These are phyloP conservation scores for Agrypnia vestita DNA, from an alignment of 1,140 invertebrate species.

Conservation along the genomic window DNA sequence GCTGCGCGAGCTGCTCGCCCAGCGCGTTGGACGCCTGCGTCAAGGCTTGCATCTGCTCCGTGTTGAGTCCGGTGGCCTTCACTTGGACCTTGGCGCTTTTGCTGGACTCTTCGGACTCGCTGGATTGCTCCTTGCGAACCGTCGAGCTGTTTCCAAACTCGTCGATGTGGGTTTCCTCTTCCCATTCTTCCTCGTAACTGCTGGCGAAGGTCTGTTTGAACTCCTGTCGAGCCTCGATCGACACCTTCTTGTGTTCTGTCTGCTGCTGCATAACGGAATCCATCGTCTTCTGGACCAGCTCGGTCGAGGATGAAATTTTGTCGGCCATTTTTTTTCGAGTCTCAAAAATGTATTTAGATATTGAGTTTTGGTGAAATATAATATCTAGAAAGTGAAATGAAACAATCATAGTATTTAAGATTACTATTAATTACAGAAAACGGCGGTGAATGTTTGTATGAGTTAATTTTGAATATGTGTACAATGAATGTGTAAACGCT, in stretches of 20 bases:
- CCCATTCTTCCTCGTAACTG: conserved; percentile 71
- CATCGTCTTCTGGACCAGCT: conserved; percentile 70
- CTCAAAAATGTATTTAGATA: neutral
- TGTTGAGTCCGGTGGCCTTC: conserved; percentile 70
- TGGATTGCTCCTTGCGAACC: conserved; percentile 68
- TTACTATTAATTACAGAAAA: conserved; percentile 11
- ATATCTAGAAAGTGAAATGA: conserved; percentile 21
- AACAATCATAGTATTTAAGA: conserved; percentile 10
- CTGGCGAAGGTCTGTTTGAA: conserved; percentile 69
- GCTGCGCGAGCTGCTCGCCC: conserved; percentile 67
- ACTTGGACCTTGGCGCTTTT: conserved; percentile 71
- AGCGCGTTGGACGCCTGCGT: conserved; percentile 71
- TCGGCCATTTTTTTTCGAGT: conserved; percentile 55
- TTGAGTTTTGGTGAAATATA: neutral
- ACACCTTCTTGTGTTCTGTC: conserved; percentile 64
- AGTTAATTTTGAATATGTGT: too few relatives aligned
- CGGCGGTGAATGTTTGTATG: neutral
- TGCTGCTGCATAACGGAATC: conserved; percentile 68
- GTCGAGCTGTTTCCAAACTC: conserved; percentile 69
- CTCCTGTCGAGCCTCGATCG: conserved; percentile 70
- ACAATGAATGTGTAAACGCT: too few relatives aligned
- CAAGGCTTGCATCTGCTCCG: conserved; percentile 69
- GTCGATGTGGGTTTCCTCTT: conserved; percentile 71
- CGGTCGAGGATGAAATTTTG: conserved; percentile 53
- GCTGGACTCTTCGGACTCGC: conserved; percentile 68